These are phyloP conservation scores for Callopanchax toddi DNA, from an alignment of 2,113 vertebrate species.

Conservation along the genomic window DNA sequence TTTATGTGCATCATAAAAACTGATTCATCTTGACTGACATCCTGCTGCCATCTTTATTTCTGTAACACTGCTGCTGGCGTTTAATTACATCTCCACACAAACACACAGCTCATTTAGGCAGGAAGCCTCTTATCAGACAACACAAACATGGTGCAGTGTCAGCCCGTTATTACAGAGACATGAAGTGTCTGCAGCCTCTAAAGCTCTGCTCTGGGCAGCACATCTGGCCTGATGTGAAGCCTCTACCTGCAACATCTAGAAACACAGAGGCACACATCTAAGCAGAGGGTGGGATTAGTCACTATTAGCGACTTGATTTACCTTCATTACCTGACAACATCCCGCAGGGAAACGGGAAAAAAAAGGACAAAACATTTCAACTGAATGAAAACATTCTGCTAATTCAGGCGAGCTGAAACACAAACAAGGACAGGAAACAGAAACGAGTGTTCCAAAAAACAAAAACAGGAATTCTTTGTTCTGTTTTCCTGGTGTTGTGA, in stretches of 20 bases:
- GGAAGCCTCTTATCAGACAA: too few relatives aligned
- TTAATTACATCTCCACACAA: too few relatives aligned
- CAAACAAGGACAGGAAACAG: not conserved
- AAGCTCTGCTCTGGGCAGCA: slow-evolving; percentile 6
- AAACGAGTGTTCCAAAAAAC: not conserved
- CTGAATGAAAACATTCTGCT: too few relatives aligned
- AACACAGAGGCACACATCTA: not conserved
- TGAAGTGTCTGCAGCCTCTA: not conserved
- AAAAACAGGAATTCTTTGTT: not conserved
- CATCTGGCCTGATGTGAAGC: too few relatives aligned
- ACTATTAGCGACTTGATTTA: slow-evolving; percentile 18
- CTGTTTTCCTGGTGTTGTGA: not conserved
- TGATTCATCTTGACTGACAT: too few relatives aligned
- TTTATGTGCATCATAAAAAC: too few relatives aligned
- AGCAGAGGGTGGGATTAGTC: not conserved
- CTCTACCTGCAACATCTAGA: not conserved
- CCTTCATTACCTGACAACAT: slow-evolving; percentile 55
- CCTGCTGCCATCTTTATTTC: too few relatives aligned
- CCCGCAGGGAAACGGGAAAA: slow-evolving; percentile 19
- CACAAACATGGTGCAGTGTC: too few relatives aligned
- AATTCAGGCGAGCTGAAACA: slow-evolving; percentile 1
- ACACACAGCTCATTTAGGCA: too few relatives aligned
- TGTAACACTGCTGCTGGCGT: too few relatives aligned
- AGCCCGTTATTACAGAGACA: too few relatives aligned
- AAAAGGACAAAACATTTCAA: slow-evolving; percentile 34